Evolutionary conservation across 2,888 invertebrate species (phyloP).

Genomic region (Seira ritae): DNA sequence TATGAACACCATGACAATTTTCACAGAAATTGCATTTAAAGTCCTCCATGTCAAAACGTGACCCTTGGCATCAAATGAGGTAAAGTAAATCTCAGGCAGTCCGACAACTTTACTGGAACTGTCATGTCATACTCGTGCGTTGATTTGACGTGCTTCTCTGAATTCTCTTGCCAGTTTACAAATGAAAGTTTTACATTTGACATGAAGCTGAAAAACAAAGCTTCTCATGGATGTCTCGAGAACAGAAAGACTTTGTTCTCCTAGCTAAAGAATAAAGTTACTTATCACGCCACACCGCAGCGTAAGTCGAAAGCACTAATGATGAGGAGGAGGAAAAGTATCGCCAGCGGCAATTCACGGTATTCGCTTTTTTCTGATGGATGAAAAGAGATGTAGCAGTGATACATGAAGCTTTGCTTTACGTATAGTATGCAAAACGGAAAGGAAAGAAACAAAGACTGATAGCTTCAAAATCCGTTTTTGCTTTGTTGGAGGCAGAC

Average conservation of each 20-base stretch:
- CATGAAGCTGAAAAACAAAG: background rate
- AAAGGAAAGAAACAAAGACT: slow-evolving; percentile 41
- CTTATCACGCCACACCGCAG: slow-evolving; percentile 60
- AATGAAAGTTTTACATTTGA: background rate
- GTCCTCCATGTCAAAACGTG: too few relatives aligned
- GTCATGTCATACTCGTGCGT: background rate
- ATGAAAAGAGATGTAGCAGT: background rate
- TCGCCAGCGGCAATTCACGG: slow-evolving; percentile 31
- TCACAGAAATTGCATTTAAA: too few relatives aligned
- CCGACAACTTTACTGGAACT: too few relatives aligned
- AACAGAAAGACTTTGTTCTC: slow-evolving; percentile 20
- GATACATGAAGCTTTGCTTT: slow-evolving; percentile 1
- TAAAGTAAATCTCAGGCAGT: background rate
- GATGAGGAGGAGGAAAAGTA: slow-evolving; percentile 9
- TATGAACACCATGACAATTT: too few relatives aligned
- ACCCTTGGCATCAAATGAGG: too few relatives aligned
- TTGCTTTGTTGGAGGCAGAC: background rate
- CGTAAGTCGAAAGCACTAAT: slow-evolving; percentile 41
- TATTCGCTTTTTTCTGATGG: background rate
- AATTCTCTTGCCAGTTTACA: background rate
- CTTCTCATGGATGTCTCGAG: background rate
- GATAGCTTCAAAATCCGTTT: background rate
- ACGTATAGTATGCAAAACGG: background rate
- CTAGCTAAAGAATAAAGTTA: slow-evolving; percentile 17
- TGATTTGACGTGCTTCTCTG: background rate